Conservation (phyloP, 1,140 invertebrate species). For the Diorhabda elongata region DNA sequence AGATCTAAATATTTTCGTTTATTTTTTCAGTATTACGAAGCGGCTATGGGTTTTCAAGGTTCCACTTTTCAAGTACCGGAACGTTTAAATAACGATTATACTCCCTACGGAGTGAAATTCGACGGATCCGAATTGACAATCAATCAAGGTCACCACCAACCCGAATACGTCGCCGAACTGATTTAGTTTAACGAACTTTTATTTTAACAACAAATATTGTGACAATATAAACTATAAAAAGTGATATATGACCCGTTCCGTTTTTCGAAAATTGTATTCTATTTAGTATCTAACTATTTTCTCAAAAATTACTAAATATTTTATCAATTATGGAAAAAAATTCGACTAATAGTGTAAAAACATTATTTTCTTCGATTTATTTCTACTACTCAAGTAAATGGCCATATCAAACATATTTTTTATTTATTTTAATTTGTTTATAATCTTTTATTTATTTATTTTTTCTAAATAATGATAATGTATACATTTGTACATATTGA, state of each 20-base stretch:
- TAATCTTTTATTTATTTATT: conserved; percentile 1
- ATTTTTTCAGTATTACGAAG: conserved; percentile 59
- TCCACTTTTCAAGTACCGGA: conserved; percentile 68
- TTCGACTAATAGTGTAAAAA: conserved; percentile 8
- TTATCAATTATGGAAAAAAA: conserved; percentile 4
- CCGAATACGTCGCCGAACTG: conserved; percentile 65
- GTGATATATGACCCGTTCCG: conserved; percentile 10
- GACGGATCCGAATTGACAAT: conserved; percentile 51
- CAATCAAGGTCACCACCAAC: conserved; percentile 63
- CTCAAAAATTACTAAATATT: conserved; percentile 12
- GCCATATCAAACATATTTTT: conserved; percentile 15
- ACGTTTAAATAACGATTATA: conserved; percentile 38
- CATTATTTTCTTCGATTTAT: conserved; percentile 5
- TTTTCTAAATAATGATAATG: neutral
- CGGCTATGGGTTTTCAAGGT: conserved; percentile 63
- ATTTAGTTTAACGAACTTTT: conserved; percentile 49
- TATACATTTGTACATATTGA: neutral
- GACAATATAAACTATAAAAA: conserved; percentile 22
- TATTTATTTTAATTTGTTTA: conserved; percentile 6
- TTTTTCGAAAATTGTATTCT: neutral
- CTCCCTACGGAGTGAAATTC: conserved; percentile 39
- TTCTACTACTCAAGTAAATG: conserved; percentile 17
- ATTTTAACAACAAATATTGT: conserved; percentile 15
- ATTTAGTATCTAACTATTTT: neutral
- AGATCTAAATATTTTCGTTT: neutral